These are phyloP conservation scores for Anolis sagrei DNA, from an alignment of 2,113 vertebrate genomes.

Conservation along the genomic window DNA sequence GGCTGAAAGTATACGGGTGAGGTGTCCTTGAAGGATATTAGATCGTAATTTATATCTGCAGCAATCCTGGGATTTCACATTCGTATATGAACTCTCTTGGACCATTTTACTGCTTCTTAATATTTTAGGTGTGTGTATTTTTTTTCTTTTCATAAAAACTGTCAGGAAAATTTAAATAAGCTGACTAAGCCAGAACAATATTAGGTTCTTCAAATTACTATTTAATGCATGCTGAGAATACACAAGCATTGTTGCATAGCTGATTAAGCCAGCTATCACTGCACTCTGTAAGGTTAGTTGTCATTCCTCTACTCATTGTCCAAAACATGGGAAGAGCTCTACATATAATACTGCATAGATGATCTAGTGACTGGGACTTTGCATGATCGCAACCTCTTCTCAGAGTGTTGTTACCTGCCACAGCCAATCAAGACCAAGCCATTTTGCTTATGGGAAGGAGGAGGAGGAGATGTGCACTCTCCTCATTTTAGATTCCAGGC, in stretches of 20 bases:
- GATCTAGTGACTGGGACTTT: background rate
- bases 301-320: too few relatives aligned
- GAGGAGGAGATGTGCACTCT: background rate
- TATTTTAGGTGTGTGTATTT: background rate
- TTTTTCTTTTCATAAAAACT: background rate
- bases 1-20: too few relatives aligned
- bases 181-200: background rate
- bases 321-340: background rate
- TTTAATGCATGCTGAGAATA: background rate
- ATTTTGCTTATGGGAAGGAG: background rate
- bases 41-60: background rate
- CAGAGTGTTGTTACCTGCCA: background rate
- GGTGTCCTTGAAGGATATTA: background rate
- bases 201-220: background rate
- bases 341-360: background rate
- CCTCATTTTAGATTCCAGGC: background rate
- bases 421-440: too few relatives aligned
- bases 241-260: background rate
- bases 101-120: background rate
- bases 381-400: background rate
- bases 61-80: background rate
- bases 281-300: background rate
- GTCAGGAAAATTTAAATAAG: background rate
- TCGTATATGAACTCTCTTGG: background rate
- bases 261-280: background rate